Conservation (phyloP, 2,113 vertebrate species). For the Heloderma charlesbogerti region DNA sequence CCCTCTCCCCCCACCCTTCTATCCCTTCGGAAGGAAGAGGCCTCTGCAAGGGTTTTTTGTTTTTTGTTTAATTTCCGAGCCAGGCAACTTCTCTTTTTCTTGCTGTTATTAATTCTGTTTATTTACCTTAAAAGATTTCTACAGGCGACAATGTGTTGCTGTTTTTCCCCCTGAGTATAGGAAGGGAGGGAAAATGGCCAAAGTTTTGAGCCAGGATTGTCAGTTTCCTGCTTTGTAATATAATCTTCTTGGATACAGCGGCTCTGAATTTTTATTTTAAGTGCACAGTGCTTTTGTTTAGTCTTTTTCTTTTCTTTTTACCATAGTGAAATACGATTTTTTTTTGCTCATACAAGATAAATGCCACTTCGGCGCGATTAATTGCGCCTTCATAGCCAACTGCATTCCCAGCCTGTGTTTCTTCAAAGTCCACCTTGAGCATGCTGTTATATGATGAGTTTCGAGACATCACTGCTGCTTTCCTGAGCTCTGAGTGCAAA, state of each 20-base stretch:
- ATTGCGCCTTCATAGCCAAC: slow-evolving; percentile 68
- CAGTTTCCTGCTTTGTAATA: slow-evolving; percentile 68
- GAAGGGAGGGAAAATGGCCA: slow-evolving; percentile 18
- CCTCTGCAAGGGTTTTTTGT: slow-evolving; percentile 62
- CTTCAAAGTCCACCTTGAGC: slow-evolving; percentile 42
- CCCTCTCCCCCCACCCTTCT: slow-evolving; percentile 88
- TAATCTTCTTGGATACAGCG: slow-evolving; percentile 68
- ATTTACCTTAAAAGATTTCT: slow-evolving; percentile 69
- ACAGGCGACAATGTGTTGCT: slow-evolving; percentile 27
- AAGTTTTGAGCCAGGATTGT: slow-evolving; percentile 69
- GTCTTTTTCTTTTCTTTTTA: slow-evolving; percentile 66
- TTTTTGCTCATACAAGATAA: slow-evolving; percentile 70
- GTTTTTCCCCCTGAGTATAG: neutral
- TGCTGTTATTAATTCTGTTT: slow-evolving; percentile 71
- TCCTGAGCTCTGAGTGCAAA: slow-evolving; percentile 48
- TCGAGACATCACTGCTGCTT: neutral
- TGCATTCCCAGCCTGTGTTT: slow-evolving; percentile 39
- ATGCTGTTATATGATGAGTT: slow-evolving; percentile 30
- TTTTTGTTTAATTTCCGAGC: slow-evolving; percentile 64
- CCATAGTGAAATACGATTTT: slow-evolving; percentile 72
- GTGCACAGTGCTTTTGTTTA: neutral
- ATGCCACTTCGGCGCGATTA: slow-evolving; percentile 75
- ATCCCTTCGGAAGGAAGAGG: slow-evolving; percentile 80
- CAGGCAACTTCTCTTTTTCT: slow-evolving; percentile 80
- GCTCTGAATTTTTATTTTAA: slow-evolving; percentile 60